Conservation (phyloP, 2,888 invertebrate genomes). For the Heteropelma amictum region DNA sequence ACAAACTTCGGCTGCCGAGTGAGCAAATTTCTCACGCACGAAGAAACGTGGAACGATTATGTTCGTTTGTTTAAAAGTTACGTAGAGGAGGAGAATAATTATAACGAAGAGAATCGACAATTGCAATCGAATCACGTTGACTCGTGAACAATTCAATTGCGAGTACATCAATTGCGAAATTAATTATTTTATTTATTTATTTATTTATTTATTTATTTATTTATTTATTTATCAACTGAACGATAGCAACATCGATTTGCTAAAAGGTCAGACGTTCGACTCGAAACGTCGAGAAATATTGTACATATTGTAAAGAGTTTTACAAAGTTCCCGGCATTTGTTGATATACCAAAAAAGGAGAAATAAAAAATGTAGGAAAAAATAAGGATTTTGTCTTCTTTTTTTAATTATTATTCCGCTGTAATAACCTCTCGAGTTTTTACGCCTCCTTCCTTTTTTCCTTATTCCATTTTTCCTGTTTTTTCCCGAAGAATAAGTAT, state of each 20-base stretch:
- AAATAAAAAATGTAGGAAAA: too few species aligned
- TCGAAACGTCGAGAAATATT: not conserved
- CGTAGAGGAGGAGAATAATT: slow-evolving; percentile 61
- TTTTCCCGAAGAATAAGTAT: too few species aligned
- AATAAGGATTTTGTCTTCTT: too few species aligned
- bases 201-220: slow-evolving; percentile 46
- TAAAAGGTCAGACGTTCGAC: not conserved
- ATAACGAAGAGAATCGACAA: too few species aligned
- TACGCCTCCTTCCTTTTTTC: too few species aligned
- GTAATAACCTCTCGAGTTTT: too few species aligned
- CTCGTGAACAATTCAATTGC: slow-evolving; percentile 5
- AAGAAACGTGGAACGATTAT: slow-evolving; percentile 68
- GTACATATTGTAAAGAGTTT: slow-evolving; percentile 9
- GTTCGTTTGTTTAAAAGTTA: slow-evolving; percentile 66
- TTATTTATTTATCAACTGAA: slow-evolving; percentile 10
- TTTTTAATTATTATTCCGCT: too few species aligned
- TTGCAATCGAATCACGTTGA: slow-evolving; percentile 35
- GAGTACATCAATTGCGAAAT: slow-evolving; percentile 19
- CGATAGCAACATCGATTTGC: not conserved
- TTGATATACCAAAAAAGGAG: not conserved
- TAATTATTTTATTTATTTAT: slow-evolving; percentile 54
- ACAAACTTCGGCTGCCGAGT: slow-evolving; percentile 79
- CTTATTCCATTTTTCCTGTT: too few species aligned
- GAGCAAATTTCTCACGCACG: slow-evolving; percentile 69
- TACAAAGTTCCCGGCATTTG: not conserved